A percentile compares a stretch with the other conserved stretches of the same genome.
These are phyloP conservation scores for Cololabis saira DNA, from an alignment of 2,113 vertebrate species.

Conservation along the genomic window DNA sequence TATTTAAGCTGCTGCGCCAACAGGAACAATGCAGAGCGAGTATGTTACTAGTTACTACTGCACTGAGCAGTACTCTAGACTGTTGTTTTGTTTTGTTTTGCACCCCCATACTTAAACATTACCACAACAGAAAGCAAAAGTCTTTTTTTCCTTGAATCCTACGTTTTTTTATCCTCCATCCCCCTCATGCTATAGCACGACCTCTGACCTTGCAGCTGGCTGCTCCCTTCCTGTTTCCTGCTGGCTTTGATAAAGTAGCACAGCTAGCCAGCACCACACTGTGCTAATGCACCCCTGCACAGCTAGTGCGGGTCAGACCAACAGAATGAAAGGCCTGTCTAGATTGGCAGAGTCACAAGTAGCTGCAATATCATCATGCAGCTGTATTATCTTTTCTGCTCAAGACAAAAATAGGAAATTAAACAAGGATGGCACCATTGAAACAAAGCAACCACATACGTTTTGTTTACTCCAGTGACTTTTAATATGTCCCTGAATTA, in stretches of 20 bases:
- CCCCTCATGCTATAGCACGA: constrained; percentile 66
- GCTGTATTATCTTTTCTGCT: constrained; percentile 54
- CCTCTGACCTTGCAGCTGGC: constrained; percentile 77
- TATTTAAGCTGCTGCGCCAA: constrained; percentile 36
- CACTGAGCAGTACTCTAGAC: constrained; percentile 9
- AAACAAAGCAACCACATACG: constrained; percentile 6
- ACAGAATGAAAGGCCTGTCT: constrained; percentile 51
- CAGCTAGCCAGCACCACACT: constrained; percentile 52
- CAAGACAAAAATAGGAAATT: constrained; percentile 31
- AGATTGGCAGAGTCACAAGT: constrained; percentile 51
- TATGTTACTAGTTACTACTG: background rate
- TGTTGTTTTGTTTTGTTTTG: background rate
- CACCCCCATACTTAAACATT: constrained; percentile 2
- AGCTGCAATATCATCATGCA: constrained; percentile 44
- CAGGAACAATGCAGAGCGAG: constrained; percentile 26
- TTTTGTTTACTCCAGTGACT: too few species aligned
- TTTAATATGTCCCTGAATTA: too few species aligned
- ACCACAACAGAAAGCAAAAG: constrained; percentile 8
- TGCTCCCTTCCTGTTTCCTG: constrained; percentile 79
- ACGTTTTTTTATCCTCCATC: constrained; percentile 66
- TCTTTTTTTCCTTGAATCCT: constrained; percentile 51
- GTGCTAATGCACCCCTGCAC: constrained; percentile 50
- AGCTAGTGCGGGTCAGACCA: constrained; percentile 55
- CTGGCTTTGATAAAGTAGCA: constrained; percentile 69
- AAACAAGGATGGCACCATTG: constrained; percentile 14